phyloP scores from a whole-genome alignment of 2,888 invertebrate species.

The Drosophila meridionalis region DNA sequence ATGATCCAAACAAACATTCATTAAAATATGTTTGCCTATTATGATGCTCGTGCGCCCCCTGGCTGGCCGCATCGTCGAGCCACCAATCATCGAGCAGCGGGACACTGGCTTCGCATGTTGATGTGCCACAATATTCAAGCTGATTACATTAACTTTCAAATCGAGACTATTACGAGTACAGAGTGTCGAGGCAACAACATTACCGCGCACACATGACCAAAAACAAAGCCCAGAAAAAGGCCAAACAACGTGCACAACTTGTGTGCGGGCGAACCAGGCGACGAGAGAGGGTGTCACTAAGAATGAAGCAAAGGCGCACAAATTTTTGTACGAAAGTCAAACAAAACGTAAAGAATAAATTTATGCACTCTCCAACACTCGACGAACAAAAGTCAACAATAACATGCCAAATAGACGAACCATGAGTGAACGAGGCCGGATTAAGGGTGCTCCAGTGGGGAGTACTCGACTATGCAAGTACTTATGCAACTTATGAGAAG shows the following conservation, averaged over 20 bases:
- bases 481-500: not conserved
- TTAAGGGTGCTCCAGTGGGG: not conserved
- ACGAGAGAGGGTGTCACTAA: constrained; percentile 14
- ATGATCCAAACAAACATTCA: constrained; percentile 24
- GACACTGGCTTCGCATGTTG: constrained; percentile 18
- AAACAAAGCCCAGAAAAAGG: constrained; percentile 4
- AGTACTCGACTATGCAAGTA: constrained; percentile 2
- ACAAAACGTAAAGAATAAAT: constrained; percentile 72
- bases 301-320: constrained; percentile 39
- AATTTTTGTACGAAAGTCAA: constrained; percentile 65
- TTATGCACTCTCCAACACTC: constrained; percentile 70
- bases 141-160: constrained; percentile 55
- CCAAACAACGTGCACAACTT: constrained; percentile 16
- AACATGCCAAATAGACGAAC: constrained; percentile 23
- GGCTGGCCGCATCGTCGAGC: constrained; percentile 9
- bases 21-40: constrained; percentile 43
- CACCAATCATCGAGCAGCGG: constrained; percentile 26
- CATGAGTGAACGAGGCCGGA: constrained; percentile 12
- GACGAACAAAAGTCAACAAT: constrained; percentile 65
- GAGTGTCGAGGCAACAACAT: constrained; percentile 48
- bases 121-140: constrained; percentile 43
- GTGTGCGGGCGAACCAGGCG: constrained; percentile 23
- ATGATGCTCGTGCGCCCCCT: constrained; percentile 14
- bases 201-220: constrained; percentile 38
- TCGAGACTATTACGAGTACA: constrained; percentile 33